Evolutionary conservation across 2,113 vertebrate genomes (phyloP), one percentile per base, ranked within the genome.

Genomic region (Tupaia chinensis): DNA sequence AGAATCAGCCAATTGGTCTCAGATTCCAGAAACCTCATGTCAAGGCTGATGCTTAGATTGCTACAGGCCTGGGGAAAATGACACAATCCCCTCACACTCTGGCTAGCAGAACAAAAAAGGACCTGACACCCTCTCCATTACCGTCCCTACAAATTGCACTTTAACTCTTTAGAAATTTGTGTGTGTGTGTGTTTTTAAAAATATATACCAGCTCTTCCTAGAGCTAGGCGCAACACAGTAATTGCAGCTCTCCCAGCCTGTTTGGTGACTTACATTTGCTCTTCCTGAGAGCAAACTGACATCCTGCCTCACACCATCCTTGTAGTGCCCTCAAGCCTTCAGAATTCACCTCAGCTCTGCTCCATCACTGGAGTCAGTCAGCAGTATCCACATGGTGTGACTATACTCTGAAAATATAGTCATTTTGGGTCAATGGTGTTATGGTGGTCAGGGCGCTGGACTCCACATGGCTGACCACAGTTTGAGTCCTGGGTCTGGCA

Each of bases 101-200:
- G n/a, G 53, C 56, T 65, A 69, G 32, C 69, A 82, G 29, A 76
- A 89, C 3, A 82, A 94, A 93, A 77, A 73, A 90, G 86, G 73
- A 7, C 44, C n/a, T 69, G 87, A 81, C 44, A 44, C 44, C n/a
- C 56, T 54, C 34, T 69, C 27, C 19, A 69, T 34, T 29, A 27
- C 32, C 14, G 1, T 9, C 13, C n/a, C 53, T 20, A 56, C 32
- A 84, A 87, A 29, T 66, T 87, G 32, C n/a, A 77, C 72, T 95
- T 73, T 29, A 92, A 69, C 32, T 87, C 53, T 87, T 89, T 25
- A 96, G 61, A 95, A 93, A 66, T 83, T 83, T 86, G 93, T 56
- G 60, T 87, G 15, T 87, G n/a, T 32, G 27, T 70, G 68, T 86
- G 44, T 32, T 44, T 10, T 25, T 25, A 32, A 76, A 66, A 44